Conservation (phyloP, 2,888 invertebrate species). For the Invenusta paracnida region DNA sequence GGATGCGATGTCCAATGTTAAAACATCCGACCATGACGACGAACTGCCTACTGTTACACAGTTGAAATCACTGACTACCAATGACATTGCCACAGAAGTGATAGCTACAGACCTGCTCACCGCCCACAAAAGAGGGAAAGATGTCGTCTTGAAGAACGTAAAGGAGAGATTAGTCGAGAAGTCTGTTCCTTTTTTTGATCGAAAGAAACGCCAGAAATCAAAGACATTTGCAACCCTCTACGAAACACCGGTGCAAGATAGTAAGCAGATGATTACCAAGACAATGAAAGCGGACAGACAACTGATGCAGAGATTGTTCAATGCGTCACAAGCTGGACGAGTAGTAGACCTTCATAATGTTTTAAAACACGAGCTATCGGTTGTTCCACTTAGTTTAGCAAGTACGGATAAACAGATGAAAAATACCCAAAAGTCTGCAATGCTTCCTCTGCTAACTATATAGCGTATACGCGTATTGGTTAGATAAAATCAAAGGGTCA, state of each 20-base stretch:
- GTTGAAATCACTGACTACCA: background rate
- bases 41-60: background rate
- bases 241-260: constrained; percentile 2
- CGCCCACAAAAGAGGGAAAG: background rate
- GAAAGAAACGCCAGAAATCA: constrained; percentile 4
- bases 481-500: constrained; percentile 2
- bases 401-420: constrained; percentile 22
- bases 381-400: background rate
- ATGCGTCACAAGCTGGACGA: background rate
- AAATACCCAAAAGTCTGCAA: background rate
- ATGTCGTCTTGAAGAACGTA: background rate
- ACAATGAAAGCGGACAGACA: background rate
- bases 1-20: background rate
- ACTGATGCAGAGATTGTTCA: background rate
- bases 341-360: constrained; percentile 8
- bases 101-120: background rate
- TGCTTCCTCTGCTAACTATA: background rate
- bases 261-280: background rate
- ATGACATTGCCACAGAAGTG: background rate
- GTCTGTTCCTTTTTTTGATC: constrained; percentile 6
- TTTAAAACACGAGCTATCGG: background rate
- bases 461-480: background rate
- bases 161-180: constrained; percentile 6
- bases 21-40: background rate
- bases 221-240: background rate